A percentile compares a stretch with the other conserved stretches of the same genome.
phyloP scores from a whole-genome alignment of 2,113 vertebrate genomes.

The crab-eating macaque (Macaca fascicularis) region DNA sequence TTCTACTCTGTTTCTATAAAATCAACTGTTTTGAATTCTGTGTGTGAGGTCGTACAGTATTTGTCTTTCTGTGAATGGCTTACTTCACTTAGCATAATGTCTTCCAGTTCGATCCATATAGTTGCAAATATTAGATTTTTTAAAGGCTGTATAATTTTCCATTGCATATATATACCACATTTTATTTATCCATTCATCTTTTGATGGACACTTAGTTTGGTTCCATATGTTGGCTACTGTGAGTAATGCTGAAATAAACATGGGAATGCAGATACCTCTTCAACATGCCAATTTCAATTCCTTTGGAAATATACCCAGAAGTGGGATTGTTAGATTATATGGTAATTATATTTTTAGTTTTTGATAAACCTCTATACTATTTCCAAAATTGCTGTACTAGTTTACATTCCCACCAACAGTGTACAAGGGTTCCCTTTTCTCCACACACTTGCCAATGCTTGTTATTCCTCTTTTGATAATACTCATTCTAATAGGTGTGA shows the following conservation, averaged over 20 bases:
- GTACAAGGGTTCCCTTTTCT: neutral
- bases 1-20: neutral
- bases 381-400: neutral
- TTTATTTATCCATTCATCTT: neutral
- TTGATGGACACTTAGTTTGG: neutral
- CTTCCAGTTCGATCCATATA: neutral
- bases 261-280: neutral
- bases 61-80: neutral
- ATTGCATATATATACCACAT: neutral
- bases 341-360: neutral
- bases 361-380: neutral
- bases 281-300: neutral
- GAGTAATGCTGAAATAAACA: neutral
- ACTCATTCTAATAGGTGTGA: neutral
- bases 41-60: neutral
- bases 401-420: neutral
- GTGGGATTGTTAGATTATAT: neutral
- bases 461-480: neutral
- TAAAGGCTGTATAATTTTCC: neutral
- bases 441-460: neutral
- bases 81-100: neutral
- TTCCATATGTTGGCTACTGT: neutral
- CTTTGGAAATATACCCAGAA: neutral
- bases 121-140: neutral
- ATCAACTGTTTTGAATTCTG: neutral